These are phyloP conservation scores for Boleophthalmus pectinirostris DNA, from an alignment of 2,113 vertebrate species.

Conservation along the genomic window DNA sequence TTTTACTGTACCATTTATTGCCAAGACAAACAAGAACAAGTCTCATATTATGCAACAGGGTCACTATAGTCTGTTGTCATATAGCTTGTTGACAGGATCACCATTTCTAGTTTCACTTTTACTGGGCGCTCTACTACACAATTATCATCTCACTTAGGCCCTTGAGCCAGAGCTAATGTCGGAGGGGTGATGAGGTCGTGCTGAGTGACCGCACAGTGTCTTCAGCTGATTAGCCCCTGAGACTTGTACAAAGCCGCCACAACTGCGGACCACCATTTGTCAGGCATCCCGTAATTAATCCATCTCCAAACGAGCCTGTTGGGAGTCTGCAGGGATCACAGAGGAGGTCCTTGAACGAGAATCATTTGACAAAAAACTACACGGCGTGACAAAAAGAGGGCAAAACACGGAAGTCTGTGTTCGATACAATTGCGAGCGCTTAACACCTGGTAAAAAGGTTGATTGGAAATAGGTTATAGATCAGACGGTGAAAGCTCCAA, in stretches of 20 bases:
- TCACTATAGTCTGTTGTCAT: neutral
- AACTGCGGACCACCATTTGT: slow-evolving; percentile 55
- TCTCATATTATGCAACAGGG: neutral
- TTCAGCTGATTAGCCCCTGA: slow-evolving; percentile 66
- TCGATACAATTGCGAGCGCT: slow-evolving; percentile 37
- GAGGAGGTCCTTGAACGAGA: slow-evolving; percentile 51
- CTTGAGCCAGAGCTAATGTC: slow-evolving; percentile 53
- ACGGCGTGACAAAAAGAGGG: slow-evolving; percentile 32
- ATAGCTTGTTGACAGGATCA: slow-evolving; percentile 24
- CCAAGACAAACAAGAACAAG: neutral
- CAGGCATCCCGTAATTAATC: slow-evolving; percentile 67
- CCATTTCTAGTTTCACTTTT: slow-evolving; percentile 15
- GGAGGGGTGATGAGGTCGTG: slow-evolving; percentile 54
- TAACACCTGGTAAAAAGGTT: slow-evolving; percentile 50
- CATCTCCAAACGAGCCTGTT: slow-evolving; percentile 56
- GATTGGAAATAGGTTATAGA: slow-evolving; percentile 56
- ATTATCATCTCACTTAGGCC: slow-evolving; percentile 61
- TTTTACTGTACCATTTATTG: too few relatives aligned
- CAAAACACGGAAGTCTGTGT: slow-evolving; percentile 11
- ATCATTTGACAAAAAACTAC: slow-evolving; percentile 49
- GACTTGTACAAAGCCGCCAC: slow-evolving; percentile 58
- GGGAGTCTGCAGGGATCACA: slow-evolving; percentile 45
- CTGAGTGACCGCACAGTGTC: slow-evolving; percentile 61
- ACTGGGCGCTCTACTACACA: slow-evolving; percentile 35
- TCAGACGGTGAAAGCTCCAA: slow-evolving; percentile 30